Base-by-base conservation (phyloP, 1,140 invertebrate genomes). In the Apis cerana region DNA sequence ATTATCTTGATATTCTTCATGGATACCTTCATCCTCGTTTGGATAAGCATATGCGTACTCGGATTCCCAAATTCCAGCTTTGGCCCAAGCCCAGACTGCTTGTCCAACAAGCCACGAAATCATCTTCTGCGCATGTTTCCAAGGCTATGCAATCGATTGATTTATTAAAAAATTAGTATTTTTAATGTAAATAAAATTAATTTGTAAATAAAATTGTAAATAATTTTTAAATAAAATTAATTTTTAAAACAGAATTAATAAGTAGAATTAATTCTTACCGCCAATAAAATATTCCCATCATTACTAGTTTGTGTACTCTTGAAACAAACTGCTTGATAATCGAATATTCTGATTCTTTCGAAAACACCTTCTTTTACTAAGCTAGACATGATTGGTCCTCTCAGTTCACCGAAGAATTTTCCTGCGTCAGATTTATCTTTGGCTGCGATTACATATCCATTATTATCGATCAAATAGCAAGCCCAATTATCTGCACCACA, bases 261-360 rank as follows among this genome's bases (percentile, higher is more conserved):
- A 17, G 23, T 0, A 17, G 50, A n/a, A 10, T 13, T n/a, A n/a
- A 5, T 12, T 56, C 93, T 94, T 94, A 97, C 97, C 88, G 96
- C 96, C 15, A 95, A 87, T 23, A 97, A 87, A 61, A 94, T 95
- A 69, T 92, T 94, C 2, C 95, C 96, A 15, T 95, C 94, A 91
- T 96, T 97, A 2, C 93, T 94, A 15, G 95, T 95, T 74, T 94
- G 94, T 52, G 95, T 96, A 67, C 94, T 95, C 78, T 96, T 94
- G 86, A 97, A 97, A 91, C 98, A 99, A 2, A 98, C 96, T 0
- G 97, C 98, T 94, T 99, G 98, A 93, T 98, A 99, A 93, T 99
- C 98, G 82, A 96, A 97, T 64, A 98, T 95, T 59, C 95, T 95
- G 9, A 98, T 96, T 83, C 95, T 95, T 84, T 96, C 96, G 92